Base-by-base conservation (phyloP, 2,888 invertebrate species). In the Piscicola geometra region DNA sequence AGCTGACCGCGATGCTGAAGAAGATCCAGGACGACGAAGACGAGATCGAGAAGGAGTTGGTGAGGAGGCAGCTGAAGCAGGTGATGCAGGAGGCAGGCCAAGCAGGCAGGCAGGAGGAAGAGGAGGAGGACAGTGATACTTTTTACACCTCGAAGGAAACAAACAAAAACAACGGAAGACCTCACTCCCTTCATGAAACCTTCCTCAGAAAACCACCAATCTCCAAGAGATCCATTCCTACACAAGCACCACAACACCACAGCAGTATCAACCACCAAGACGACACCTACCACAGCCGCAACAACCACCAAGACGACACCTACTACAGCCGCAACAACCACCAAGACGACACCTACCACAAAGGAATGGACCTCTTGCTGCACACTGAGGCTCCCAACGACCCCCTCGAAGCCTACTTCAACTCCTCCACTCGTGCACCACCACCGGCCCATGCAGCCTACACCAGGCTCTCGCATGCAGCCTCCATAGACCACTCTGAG, bases 21-120 rank as follows among this genome's bases (percentile, higher is more conserved):
- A 73, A 73, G 36, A 73, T 73, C 2, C 35, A 60, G 25, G 64
- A 33, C 35, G 73, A 73, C 35, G 73, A 73, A 30, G 60, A 60
- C 33, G 64, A 64, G 28, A 28, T 73, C 33, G 35, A 35, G 21
- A 67, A 15, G n/a, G 67, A 67, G 28, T 9, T 67, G 3, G 15
- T 33, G 3, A 3, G 35, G 33, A 67, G 67, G 32, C 30, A 67
- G 2, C 15, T 21, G 2, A 67, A 35, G 67, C 35, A 35, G 33
- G 15, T 3, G 12, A 67, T 3, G n/a, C 9, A 56, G 60, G 9
- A 18, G 9, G 60, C 9, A n/a, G 41, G 41, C 15, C n/a, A n/a
- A n/a, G n/a, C n/a, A n/a, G 41, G 41, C 41, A 56, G 9, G 60
- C 3, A 56, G 25, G 60, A 5, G 21, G 21, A 25, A 18, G 60